Percentiles rank a stretch among this genome's conserved stretches.
These are phyloP conservation scores for Pandemis corylana DNA, from an alignment of 2,888 invertebrate species.

Conservation along the genomic window DNA sequence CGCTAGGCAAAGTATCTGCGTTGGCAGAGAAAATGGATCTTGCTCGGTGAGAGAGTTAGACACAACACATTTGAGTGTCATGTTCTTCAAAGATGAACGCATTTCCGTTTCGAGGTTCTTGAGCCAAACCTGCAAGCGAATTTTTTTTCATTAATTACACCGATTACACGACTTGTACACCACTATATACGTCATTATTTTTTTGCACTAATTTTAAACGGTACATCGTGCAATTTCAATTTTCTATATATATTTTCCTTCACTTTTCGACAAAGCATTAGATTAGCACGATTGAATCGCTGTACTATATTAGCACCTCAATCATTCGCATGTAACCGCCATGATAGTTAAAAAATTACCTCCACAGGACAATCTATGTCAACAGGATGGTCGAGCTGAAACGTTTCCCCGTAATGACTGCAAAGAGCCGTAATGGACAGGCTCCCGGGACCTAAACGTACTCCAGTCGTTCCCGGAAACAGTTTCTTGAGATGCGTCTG, in stretches of 20 bases:
- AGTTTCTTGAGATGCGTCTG: conserved; percentile 98
- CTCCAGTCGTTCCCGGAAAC: conserved; percentile 94
- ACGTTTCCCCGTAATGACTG: conserved; percentile 90
- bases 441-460: conserved; percentile 86
- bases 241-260: too few relatives aligned
- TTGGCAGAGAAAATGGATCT: conserved; percentile 85
- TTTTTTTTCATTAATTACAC: conserved; percentile 28
- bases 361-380: conserved; percentile 91
- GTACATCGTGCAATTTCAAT: too few relatives aligned
- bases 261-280: too few relatives aligned
- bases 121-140: conserved; percentile 87
- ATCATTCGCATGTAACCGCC: too few relatives aligned
- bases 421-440: conserved; percentile 88
- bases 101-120: conserved; percentile 93
- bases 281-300: too few relatives aligned
- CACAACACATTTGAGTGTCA: conserved; percentile 85
- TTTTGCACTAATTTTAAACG: too few relatives aligned
- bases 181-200: too few relatives aligned
- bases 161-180: background rate
- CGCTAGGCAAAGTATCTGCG: conserved; percentile 92
- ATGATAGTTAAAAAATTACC: conserved; percentile 67
- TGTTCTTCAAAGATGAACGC: conserved; percentile 87
- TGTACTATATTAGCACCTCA: too few relatives aligned
- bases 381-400: conserved; percentile 88
- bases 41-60: conserved; percentile 77